Percentiles rank a stretch among this genome's conserved stretches.
Evolutionary conservation across 1,140 invertebrate genomes (phyloP).

Genomic region (Bombus sibiricus): DNA sequence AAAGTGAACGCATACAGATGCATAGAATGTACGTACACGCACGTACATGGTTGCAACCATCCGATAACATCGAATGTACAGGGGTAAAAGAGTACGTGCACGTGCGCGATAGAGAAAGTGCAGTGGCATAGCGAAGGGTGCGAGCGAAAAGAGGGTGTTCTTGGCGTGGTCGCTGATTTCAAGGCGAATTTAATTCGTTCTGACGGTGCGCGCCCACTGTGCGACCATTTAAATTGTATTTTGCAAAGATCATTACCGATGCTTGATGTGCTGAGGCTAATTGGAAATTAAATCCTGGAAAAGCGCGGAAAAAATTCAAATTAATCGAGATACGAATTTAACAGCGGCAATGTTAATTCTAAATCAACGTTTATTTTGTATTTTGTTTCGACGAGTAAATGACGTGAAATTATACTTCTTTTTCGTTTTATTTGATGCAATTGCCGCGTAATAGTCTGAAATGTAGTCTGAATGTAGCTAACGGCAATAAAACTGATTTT

Average conservation of each 20-base stretch:
- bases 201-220: not conserved
- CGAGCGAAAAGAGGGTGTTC: slow-evolving; percentile 17
- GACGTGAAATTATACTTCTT: not conserved
- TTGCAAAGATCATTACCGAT: not conserved
- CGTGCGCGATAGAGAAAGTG: not conserved
- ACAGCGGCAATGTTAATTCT: not conserved
- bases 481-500: not conserved
- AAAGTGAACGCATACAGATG: slow-evolving; percentile 29
- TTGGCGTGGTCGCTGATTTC: not conserved
- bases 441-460: not conserved
- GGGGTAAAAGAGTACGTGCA: not conserved
- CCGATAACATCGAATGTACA: not conserved
- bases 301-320: not conserved
- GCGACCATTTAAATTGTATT: not conserved
- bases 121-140: not conserved
- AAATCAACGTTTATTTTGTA: not conserved
- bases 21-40: not conserved
- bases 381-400: not conserved
- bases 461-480: not conserved
- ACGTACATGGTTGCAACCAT: too few relatives aligned
- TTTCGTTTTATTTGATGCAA: not conserved
- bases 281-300: not conserved
- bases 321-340: not conserved
- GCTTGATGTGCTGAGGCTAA: not conserved
- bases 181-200: slow-evolving; percentile 15